Conservation (phyloP, 1,140 invertebrate genomes). For the Drosophila bocqueti region DNA sequence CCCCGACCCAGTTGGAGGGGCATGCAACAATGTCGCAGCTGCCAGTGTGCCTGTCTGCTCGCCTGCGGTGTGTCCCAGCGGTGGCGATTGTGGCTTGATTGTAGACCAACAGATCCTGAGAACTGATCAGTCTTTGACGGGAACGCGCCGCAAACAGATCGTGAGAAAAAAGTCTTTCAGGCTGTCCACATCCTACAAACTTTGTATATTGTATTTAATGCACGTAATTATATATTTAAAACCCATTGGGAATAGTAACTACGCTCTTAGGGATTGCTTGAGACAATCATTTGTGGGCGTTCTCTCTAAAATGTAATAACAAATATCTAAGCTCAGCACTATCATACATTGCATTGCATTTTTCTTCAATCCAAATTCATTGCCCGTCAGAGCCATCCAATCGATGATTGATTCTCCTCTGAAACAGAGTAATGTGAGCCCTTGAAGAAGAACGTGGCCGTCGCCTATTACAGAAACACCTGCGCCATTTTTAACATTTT, state of each 20-base stretch:
- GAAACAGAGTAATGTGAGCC: conserved; percentile 63
- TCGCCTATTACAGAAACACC: conserved; percentile 61
- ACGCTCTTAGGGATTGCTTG: neutral
- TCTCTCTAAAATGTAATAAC: too few relatives aligned
- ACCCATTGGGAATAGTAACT: neutral
- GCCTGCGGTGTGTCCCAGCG: conserved; percentile 39
- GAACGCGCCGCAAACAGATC: conserved; percentile 47
- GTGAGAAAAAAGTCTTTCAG: conserved; percentile 53
- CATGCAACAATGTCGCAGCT: conserved; percentile 59
- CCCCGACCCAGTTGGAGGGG: conserved; percentile 28
- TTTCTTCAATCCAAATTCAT: conserved; percentile 14
- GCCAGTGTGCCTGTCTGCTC: conserved; percentile 31
- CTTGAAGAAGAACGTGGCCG: conserved; percentile 36
- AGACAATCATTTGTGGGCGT: neutral
- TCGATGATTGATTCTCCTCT: conserved; percentile 66
- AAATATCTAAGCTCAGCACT: too few relatives aligned
- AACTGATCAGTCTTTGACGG: conserved; percentile 61
- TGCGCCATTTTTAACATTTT: conserved; percentile 81
- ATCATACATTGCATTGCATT: neutral
- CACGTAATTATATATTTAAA: neutral
- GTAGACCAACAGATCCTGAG: conserved; percentile 55
- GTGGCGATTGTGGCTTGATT: conserved; percentile 63
- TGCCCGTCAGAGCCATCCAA: conserved; percentile 17
- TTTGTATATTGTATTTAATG: neutral
- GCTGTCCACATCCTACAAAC: neutral